phyloP scores from a whole-genome alignment of 2,797 vertebrate species.

The Ambastaia sidthimunki region DNA sequence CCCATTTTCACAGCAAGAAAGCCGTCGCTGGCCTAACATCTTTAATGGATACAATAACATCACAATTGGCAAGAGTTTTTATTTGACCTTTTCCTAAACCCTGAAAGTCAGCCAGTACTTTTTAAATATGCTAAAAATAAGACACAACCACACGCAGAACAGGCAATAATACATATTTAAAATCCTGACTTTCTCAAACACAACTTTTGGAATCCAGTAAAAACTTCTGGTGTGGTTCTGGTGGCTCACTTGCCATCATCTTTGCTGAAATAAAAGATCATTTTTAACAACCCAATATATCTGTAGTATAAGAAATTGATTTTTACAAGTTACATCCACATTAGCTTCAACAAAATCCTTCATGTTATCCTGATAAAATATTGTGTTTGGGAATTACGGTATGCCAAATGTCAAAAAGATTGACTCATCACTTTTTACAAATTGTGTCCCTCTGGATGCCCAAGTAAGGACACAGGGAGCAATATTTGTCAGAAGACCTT shows the following conservation, averaged over 20 bases:
- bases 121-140: conserved; percentile 29
- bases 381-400: neutral
- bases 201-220: no score
- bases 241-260: no score
- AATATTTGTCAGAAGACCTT: conserved; percentile 8
- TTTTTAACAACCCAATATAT: no score
- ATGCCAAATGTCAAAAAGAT: neutral
- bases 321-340: neutral
- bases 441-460: neutral
- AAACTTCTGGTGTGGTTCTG: no score
- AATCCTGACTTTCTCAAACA: neutral
- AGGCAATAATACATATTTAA: neutral
- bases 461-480: neutral
- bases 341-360: neutral
- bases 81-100: conserved; percentile 18
- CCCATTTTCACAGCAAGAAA: conserved; percentile 9
- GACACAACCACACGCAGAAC: neutral
- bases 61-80: conserved; percentile 15
- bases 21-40: neutral
- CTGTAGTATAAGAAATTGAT: neutral
- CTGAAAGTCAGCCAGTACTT: neutral
- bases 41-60: neutral
- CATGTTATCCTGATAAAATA: neutral
- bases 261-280: no score
- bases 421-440: neutral